Base-by-base conservation (phyloP, 2,113 vertebrate genomes). In the Macroglossus sobrinus region DNA sequence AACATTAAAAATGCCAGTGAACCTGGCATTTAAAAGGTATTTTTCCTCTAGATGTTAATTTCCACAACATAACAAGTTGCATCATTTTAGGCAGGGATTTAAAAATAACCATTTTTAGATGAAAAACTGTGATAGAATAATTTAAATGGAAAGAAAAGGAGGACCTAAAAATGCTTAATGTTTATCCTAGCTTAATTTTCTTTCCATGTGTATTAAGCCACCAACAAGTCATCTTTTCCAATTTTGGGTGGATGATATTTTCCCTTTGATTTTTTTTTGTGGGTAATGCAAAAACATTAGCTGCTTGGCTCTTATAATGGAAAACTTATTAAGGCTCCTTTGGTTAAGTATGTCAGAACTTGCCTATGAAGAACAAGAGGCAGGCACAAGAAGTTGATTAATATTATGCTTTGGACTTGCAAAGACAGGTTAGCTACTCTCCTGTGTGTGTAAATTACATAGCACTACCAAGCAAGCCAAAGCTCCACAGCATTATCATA, bases 311-410 rank as follows among this genome's bases (percentile, higher is more conserved):
- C 97, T 96, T 97, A 91, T 80, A 87, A 82, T 97, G 98, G 98
- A 98, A 98, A 98, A 45, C 71, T 93, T 97, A 91, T 1, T 82
- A 98, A 97, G 97, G 95, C 97, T 96, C 96, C 94, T 98, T 98
- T 94, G 95, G 88, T 95, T 98, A 38, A 72, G 97, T 98, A 74
- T 98, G 98, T 98, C 95, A 97, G 97, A 98, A 98, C 98, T 98
- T 96, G 98, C 96, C 97, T 98, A 87, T 92, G 88, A 96, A 95
- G 68, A 95, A 95, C 5, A 43, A 94, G 86, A 93, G 66, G 55
- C 71, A 88, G 80, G 92, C 81, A 55, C 69, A 91, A 84, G 86
- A 81, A 85, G 88, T 75, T 96, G 94, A 91, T 96, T 97, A 97
- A 96, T 96, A 94, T 95, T 97, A 94, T 93, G 92, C 50, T 24